Conservation (phyloP, 1,140 invertebrate genomes). For the Monomorium pharaonis region DNA sequence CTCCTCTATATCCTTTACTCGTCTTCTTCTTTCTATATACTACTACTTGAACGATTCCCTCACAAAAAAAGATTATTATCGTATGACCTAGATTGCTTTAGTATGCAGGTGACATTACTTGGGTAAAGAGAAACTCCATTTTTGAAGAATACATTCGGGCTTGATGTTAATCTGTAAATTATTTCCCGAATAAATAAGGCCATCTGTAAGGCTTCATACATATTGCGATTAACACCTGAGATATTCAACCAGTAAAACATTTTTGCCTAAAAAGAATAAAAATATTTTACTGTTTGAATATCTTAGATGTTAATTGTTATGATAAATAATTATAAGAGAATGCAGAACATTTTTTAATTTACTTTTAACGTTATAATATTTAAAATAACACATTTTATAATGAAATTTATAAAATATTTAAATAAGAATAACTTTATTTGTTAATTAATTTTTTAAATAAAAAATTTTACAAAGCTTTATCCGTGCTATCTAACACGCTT, state of each 20-base stretch:
- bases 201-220: neutral
- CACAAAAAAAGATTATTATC: slow-evolving; percentile 59
- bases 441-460: neutral
- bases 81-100: slow-evolving; percentile 49
- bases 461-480: neutral
- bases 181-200: slow-evolving; percentile 43
- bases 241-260: neutral
- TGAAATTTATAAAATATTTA: too few species aligned
- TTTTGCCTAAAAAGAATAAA: neutral
- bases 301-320: slow-evolving; percentile 16
- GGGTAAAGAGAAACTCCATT: slow-evolving; percentile 51
- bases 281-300: neutral
- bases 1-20: neutral
- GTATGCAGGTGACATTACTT: slow-evolving; percentile 46
- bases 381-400: too few species aligned
- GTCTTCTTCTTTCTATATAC: slow-evolving; percentile 14
- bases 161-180: slow-evolving; percentile 36
- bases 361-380: neutral
- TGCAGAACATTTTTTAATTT: neutral
- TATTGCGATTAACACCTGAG: slow-evolving; percentile 27
- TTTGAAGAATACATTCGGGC: slow-evolving; percentile 34
- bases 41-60: slow-evolving; percentile 21
- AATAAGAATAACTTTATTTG: neutral
- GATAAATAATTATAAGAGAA: neutral
- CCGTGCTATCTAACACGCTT: neutral